Evolutionary conservation across 2,888 invertebrate genomes (phyloP).

Genomic region (Phalera bucephala): DNA sequence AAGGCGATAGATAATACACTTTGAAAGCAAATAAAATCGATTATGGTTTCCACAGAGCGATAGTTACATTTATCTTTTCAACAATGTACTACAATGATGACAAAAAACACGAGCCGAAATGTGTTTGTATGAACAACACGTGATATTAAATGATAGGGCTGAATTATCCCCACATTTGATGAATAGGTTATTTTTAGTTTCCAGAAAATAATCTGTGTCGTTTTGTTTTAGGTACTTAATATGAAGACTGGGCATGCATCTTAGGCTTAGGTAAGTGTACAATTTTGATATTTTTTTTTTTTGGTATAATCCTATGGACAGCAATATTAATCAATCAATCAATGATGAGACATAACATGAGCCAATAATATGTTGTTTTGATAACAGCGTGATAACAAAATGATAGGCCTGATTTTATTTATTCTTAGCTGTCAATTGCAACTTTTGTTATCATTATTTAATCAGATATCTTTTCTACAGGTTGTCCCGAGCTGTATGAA

Average conservation of each 20-base stretch:
- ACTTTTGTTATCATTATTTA: slow-evolving; percentile 2
- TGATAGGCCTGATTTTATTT: slow-evolving; percentile 68
- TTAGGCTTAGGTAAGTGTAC: neutral
- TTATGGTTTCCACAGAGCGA: slow-evolving; percentile 10
- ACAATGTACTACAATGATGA: slow-evolving; percentile 57
- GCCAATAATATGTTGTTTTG: slow-evolving; percentile 67
- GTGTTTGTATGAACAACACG: slow-evolving; percentile 65
- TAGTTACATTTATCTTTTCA: neutral
- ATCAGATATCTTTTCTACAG: slow-evolving; percentile 11
- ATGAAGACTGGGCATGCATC: neutral
- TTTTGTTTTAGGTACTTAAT: no score
- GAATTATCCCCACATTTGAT: no score
- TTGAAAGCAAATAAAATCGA: slow-evolving; percentile 21
- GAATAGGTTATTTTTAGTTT: no score
- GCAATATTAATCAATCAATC: neutral
- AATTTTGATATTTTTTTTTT: no score
- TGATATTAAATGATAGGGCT: slow-evolving; percentile 42
- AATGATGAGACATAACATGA: slow-evolving; percentile 68
- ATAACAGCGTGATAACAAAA: slow-evolving; percentile 67
- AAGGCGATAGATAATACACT: neutral
- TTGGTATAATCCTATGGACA: no score
- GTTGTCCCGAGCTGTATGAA: neutral
- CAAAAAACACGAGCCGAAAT: slow-evolving; percentile 70
- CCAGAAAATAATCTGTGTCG: no score
- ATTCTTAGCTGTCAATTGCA: neutral